Evolutionary conservation across 2,797 vertebrate genomes (phyloP), one percentile per base, ranked within the genome.

Genomic region (Tarsius wallacei): DNA sequence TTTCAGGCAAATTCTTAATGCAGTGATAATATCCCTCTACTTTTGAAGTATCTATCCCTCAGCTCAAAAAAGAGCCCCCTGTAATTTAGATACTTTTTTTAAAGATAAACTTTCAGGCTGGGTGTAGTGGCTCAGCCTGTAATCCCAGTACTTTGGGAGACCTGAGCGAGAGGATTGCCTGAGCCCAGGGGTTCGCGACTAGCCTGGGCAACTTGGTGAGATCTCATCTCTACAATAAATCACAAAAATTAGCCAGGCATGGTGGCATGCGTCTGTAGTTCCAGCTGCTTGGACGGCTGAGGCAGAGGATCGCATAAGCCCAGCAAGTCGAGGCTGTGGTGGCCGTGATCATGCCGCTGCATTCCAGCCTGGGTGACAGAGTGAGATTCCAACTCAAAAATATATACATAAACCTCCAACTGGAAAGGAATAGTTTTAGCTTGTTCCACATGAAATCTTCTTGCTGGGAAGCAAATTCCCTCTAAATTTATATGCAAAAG

Each of bases 401-500:
- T 42, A 42, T 6, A 42, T 42, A 42, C 42, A 42, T 42, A 91
- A 91, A 83, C 59, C 91, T 97, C 71, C 90, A 93, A 73, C 42
- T 78, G 26, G 36, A 81, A 95, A 84, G 42, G 81, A n/a, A 85
- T 31, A 53, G 36, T 87, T 87, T 78, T 70, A 73, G 71, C 55
- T 94, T 95, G 15, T 83, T 83, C 26, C 47, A 59, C 17, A 55
- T 82, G n/a, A 64, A 95, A 55, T 81, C 51, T 61, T 78, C 33
- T 68, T 86, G 17, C 59, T 61, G 5, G 5, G 3, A 42, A 42
- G 3, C 42, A 42, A 42, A 76, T 89, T 70, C 53, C 64, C 64
- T 33, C 47, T 68, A 77, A 84, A 83, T 88, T 93, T 94, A 83
- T 91, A 83, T 73, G n/a, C 61, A 57, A 63, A 73, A 84, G 51